Percentiles rank a stretch among this genome's conserved stretches.
Conservation (phyloP, 2,888 invertebrate genomes). For the Hetaerina titia region DNA sequence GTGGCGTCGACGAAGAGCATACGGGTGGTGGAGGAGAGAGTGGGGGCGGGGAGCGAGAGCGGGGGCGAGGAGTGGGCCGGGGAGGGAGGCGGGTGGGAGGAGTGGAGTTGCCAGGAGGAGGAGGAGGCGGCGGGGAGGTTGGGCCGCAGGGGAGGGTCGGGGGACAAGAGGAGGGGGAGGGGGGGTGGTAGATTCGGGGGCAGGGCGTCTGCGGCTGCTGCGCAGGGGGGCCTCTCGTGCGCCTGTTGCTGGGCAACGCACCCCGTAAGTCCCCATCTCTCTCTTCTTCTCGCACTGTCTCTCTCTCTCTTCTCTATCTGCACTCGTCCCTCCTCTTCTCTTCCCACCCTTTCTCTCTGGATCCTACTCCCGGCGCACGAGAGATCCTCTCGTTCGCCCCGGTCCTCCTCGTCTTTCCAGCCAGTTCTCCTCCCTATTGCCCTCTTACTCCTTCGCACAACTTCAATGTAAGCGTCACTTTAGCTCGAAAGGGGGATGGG, state of each 20-base stretch:
- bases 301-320: constrained; percentile 1
- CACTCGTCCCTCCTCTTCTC: background rate
- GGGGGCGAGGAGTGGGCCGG: background rate
- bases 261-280: constrained; percentile 53
- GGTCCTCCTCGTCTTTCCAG: background rate
- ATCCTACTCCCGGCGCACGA: background rate
- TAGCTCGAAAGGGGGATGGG: background rate
- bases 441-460: background rate
- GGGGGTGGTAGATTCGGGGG: constrained; percentile 43
- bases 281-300: background rate
- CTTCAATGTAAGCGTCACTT: constrained; percentile 9
- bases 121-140: background rate
- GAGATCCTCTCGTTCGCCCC: background rate
- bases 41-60: background rate
- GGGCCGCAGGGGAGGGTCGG: background rate
- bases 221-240: constrained; percentile 61
- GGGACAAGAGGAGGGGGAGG: background rate
- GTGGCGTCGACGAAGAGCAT: constrained; percentile 55
- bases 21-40: constrained; percentile 44
- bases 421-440: no score
- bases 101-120: background rate
- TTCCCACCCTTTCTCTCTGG: background rate
- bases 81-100: constrained; percentile 14
- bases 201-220: constrained; percentile 43
- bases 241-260: constrained; percentile 66